Evolutionary conservation across 1,140 invertebrate genomes (phyloP).

Genomic region (Tetraneura akinire): DNA sequence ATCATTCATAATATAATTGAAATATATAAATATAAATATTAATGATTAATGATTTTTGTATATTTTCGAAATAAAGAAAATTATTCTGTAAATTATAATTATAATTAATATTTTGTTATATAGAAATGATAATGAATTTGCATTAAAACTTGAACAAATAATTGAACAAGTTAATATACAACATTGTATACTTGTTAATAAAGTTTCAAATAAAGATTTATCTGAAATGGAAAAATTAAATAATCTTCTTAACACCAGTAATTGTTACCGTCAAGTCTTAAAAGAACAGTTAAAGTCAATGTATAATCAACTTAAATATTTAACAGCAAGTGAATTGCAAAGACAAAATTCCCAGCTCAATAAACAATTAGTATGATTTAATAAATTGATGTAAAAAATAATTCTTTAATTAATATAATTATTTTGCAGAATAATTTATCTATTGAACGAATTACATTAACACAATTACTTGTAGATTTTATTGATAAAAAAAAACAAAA

Average conservation of each 20-base stretch:
- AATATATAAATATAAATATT: too few relatives aligned
- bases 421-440: slow-evolving; percentile 28
- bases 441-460: slow-evolving; percentile 28
- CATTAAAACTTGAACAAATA: slow-evolving; percentile 38
- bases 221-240: slow-evolving; percentile 39
- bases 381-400: background rate
- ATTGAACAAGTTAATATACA: slow-evolving; percentile 15
- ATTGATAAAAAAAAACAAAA: slow-evolving; percentile 43
- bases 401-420: background rate
- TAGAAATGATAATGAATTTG: slow-evolving; percentile 23
- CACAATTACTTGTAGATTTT: slow-evolving; percentile 34
- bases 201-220: slow-evolving; percentile 14
- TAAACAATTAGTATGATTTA: slow-evolving; percentile 24
- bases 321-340: slow-evolving; percentile 24
- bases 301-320: slow-evolving; percentile 48
- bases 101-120: background rate
- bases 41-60: too few relatives aligned
- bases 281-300: slow-evolving; percentile 45
- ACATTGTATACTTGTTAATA: slow-evolving; percentile 28
- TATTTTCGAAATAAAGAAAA: too few relatives aligned
- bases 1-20: too few relatives aligned
- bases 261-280: slow-evolving; percentile 37
- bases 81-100: background rate
- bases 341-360: slow-evolving; percentile 20
- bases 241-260: slow-evolving; percentile 31